phyloP scores from a whole-genome alignment of 2,113 vertebrate genomes.

The Forbesichthys agassizii region DNA sequence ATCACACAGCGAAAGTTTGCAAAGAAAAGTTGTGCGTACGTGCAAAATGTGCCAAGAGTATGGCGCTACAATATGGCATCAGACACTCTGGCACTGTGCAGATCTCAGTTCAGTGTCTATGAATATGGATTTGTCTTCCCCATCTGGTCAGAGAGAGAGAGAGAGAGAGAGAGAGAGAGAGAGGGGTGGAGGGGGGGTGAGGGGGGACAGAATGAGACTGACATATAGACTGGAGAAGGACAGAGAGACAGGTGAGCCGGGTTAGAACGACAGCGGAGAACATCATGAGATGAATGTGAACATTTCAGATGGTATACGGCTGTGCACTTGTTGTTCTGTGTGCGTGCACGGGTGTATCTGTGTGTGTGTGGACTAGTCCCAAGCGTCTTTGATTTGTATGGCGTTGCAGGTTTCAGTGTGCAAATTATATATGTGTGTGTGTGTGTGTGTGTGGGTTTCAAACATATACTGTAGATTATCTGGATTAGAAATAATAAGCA shows the following conservation, averaged over 20 bases:
- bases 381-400: no score
- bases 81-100: constrained; percentile 34
- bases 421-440: background rate
- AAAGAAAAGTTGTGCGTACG: constrained; percentile 22
- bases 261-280: constrained; percentile 64
- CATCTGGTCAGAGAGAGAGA: constrained; percentile 58
- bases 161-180: background rate
- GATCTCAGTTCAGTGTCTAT: constrained; percentile 28
- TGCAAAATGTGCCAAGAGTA: constrained; percentile 38
- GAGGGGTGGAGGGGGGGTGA: constrained; percentile 6
- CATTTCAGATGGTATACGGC: constrained; percentile 67
- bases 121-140: constrained; percentile 38
- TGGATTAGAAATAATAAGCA: constrained; percentile 35
- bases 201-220: constrained; percentile 19
- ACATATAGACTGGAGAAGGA: constrained; percentile 34
- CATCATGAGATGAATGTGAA: constrained; percentile 69
- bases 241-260: constrained; percentile 51
- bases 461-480: constrained; percentile 52
- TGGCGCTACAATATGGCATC: constrained; percentile 47
- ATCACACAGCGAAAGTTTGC: constrained; percentile 1
- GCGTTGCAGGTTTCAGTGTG: no score
- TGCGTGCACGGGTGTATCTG: constrained; percentile 17
- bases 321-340: constrained; percentile 17
- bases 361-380: constrained; percentile 5
- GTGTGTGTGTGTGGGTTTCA: constrained; percentile 12